These are phyloP conservation scores for Torymus auratus DNA, from an alignment of 2,888 invertebrate species.

Conservation along the genomic window DNA sequence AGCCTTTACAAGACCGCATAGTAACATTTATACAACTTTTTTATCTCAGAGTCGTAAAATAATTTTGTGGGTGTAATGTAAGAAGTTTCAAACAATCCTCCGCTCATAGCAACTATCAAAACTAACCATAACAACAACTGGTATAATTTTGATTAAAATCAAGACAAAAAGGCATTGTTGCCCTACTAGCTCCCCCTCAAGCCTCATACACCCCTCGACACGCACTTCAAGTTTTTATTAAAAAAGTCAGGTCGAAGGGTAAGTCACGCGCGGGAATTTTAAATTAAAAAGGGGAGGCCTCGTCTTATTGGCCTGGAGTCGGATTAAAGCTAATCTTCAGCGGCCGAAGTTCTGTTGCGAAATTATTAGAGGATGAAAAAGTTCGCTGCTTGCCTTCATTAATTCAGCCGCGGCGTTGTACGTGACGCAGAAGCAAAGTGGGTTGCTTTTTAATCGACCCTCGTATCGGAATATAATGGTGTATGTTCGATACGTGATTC, in stretches of 20 bases:
- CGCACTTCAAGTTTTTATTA: slow-evolving; percentile 44
- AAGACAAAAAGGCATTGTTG: too few species aligned
- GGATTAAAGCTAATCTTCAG: slow-evolving; percentile 37
- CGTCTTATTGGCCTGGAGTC: slow-evolving; percentile 30
- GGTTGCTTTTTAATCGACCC: background rate
- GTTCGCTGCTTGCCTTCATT: slow-evolving; percentile 12
- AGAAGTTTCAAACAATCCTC: too few species aligned
- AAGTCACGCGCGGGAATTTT: slow-evolving; percentile 22
- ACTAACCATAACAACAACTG: too few species aligned
- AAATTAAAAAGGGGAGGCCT: slow-evolving; percentile 37
- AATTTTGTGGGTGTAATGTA: too few species aligned
- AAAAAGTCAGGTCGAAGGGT: slow-evolving; percentile 23
- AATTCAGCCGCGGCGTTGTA: background rate
- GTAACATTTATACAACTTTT: too few species aligned
- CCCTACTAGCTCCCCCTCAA: background rate
- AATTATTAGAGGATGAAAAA: slow-evolving; percentile 27
- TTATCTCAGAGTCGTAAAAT: too few species aligned
- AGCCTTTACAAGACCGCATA: too few species aligned
- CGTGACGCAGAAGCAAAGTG: background rate
- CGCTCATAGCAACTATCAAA: too few species aligned
- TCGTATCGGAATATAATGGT: too few species aligned
- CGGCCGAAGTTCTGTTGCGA: background rate
- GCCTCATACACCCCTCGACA: background rate
- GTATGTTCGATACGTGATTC: too few species aligned
- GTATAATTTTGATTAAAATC: too few species aligned